Percentiles rank a stretch among this genome's conserved stretches.
Evolutionary conservation across 2,113 vertebrate genomes (phyloP).

Genomic region (Amblyornis subalaris): DNA sequence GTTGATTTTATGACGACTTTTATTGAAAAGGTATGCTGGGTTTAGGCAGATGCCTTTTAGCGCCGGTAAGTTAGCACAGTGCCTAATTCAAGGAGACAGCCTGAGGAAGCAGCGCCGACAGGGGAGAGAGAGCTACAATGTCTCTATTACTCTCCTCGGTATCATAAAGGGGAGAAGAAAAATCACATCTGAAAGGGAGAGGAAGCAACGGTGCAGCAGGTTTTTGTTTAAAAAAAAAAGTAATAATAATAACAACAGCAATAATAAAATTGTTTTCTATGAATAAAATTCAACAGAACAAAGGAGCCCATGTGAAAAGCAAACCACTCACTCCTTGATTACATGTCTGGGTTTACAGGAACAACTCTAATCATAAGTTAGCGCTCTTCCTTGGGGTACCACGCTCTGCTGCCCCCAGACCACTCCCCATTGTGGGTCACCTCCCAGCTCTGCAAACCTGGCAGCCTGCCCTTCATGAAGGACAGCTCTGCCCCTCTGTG

Average conservation of each 20-base stretch:
- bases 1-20: constrained; percentile 82
- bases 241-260: neutral
- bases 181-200: constrained; percentile 58
- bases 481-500: neutral
- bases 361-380: neutral
- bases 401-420: neutral
- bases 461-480: neutral
- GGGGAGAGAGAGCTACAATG: constrained; percentile 73
- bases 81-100: constrained; percentile 86
- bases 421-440: neutral
- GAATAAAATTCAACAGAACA: constrained; percentile 54
- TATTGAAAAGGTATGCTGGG: constrained; percentile 78
- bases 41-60: constrained; percentile 81
- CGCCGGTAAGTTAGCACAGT: constrained; percentile 78
- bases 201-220: constrained; percentile 43
- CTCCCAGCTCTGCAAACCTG: neutral
- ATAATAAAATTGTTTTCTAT: neutral
- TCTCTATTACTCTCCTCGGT: constrained; percentile 85
- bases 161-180: constrained; percentile 76
- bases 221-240: constrained; percentile 24
- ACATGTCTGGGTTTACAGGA: neutral
- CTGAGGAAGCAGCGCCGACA: constrained; percentile 79
- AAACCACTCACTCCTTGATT: neutral
- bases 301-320: constrained; percentile 43
- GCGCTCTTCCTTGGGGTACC: neutral